These are phyloP conservation scores for Argyresthia goedartella DNA, from an alignment of 2,888 invertebrate species.

Conservation along the genomic window DNA sequence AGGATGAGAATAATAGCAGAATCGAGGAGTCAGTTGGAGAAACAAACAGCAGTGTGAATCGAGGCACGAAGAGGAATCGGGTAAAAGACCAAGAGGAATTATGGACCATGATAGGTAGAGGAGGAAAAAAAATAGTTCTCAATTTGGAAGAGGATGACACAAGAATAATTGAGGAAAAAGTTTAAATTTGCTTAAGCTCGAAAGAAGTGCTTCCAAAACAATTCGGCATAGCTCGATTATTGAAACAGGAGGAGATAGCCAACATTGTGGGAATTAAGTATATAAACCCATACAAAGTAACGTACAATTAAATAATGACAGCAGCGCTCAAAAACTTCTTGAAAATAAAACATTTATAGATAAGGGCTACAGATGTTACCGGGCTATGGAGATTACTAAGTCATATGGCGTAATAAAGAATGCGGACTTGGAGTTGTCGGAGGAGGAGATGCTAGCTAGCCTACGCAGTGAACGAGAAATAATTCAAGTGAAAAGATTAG, in stretches of 20 bases:
- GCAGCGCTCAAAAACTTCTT: constrained; percentile 4
- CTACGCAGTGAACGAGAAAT: constrained; percentile 1
- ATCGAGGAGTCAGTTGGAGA: too few relatives aligned
- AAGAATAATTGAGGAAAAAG: background rate
- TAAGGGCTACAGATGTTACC: constrained; percentile 7
- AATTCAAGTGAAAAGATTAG: constrained; percentile 6
- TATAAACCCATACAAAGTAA: constrained; percentile 8
- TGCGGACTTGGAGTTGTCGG: constrained; percentile 8
- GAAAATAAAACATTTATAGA: constrained; percentile 1
- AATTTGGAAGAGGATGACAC: background rate
- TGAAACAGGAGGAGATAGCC: background rate
- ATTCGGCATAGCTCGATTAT: constrained; percentile 4
- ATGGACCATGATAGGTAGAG: background rate
- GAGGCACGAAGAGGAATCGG: background rate
- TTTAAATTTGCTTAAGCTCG: background rate
- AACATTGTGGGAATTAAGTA: constrained; percentile 4
- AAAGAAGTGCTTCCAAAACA: constrained; percentile 8
- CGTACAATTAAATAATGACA: constrained; percentile 7
- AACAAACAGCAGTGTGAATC: too few relatives aligned
- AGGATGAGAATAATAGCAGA: too few relatives aligned
- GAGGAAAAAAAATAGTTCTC: background rate
- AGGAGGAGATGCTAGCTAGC: constrained; percentile 7
- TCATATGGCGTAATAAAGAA: constrained; percentile 11
- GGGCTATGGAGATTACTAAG: constrained; percentile 6
- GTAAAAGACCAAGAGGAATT: background rate